Base-by-base conservation (phyloP, 2,888 invertebrate genomes). In the Hyposoter dolosus region DNA sequence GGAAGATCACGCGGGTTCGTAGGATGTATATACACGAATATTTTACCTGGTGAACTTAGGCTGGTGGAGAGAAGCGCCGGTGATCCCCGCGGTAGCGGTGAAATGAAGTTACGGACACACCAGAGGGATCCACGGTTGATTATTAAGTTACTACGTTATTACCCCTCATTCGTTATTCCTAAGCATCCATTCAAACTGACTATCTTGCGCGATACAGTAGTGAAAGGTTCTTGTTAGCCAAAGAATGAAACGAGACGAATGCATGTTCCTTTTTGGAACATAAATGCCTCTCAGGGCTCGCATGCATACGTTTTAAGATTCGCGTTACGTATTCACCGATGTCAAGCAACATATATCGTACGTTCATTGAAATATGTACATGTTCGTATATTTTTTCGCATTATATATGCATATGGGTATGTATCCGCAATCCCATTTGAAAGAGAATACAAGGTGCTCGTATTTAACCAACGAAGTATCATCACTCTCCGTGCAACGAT, bases 61-160 rank as follows among this genome's bases (percentile, higher is more conserved):
- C 23, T 9, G 15, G 56, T 3, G 45, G 17, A 15, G 53, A 43
- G 50, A 28, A 66, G 71, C 35, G 50, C 45, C 76, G 43, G 47
- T 68, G 77, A 79, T 68, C 74, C 72, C 45, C 85, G 74, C 85
- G 74, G 72, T 76, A 74, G 74, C 53, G 77, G 68, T 43, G 66
- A 56, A 81, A 78, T 19, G 50, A 78, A 78, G 53, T 56, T 77
- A 78, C 77, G 68, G 66, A 74, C 72, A 23, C 56, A 66, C 28
- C 56, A 56, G 43, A 43, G 35, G 77, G 68, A 78, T 83, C 74
- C 50, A 69, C 74, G 35, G 53, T 71, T 40, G 85, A 82, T 86
- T 83, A 86, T 86, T 83, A 78, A 86, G 81, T 86, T 81, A 74
- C 72, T 60, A 81, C 80, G 83, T 81, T 86, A 83, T 86, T 86